Base-by-base conservation (phyloP, 1,140 invertebrate species). In the Daktulosphaira vitifoliae region DNA sequence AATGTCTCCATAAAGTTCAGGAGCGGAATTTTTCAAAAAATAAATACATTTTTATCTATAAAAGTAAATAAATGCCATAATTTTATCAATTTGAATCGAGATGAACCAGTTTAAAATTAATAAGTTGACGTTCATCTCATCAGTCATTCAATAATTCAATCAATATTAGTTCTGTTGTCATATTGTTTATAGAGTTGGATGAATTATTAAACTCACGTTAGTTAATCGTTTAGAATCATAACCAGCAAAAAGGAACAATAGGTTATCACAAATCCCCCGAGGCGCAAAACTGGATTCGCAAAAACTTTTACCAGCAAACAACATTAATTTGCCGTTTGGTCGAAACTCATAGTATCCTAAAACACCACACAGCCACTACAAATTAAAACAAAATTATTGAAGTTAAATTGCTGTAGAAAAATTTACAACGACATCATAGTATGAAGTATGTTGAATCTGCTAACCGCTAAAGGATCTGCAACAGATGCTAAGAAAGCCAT, bases 401-500 rank as follows among this genome's bases (percentile, higher is more conserved):
- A 29, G 25, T 48, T 44, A 25, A 20, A 46, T 22, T 42, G 9
- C 22, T 22, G 3, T 22, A 62, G 37, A n/a, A 22, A 8, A 11
- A 33, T 33, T 33, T 6, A 33, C 29, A 33, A 11, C 29, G 29
- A 33, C 11, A n/a, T n/a, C n/a, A n/a, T n/a, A n/a, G n/a, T n/a
- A n/a, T n/a, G n/a, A n/a, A n/a, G n/a, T n/a, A n/a, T n/a, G n/a
- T n/a, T n/a, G 29, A 6, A 33, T 33, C 5, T 49, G 66, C 67
- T 72, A 71, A 82, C 82, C 72, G 81, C 75, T 29, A 82, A 73
- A 70, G 83, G 77, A 16, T 78, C 71, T 2, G 78, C 74, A 66
- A 80, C 82, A 18, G 79, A 80, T 0, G 82, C 79, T 2, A 87
- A 67, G 23, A 81, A 73, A 69, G 77, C 73, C 26, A 86, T 75